Base-by-base conservation (phyloP, 2,113 vertebrate genomes). In the Parus major region DNA sequence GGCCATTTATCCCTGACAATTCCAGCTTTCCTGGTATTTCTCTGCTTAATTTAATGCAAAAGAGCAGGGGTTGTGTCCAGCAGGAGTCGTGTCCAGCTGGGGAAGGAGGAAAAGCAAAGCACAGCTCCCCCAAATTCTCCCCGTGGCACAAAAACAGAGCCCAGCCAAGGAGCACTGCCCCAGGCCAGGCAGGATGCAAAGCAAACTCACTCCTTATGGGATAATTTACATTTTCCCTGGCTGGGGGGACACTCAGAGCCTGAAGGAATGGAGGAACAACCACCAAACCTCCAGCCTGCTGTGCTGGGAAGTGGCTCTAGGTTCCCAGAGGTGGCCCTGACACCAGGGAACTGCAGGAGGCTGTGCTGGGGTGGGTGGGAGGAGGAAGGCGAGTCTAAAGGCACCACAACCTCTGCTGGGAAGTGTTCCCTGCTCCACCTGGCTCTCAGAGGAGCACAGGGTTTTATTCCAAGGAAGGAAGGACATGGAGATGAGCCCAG, bases 381-480 rank as follows among this genome's bases (percentile, higher is more conserved):
- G 82, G 1, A 88, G 80, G 49, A 15, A 85, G 53, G 35, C 20
- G 78, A 76, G 4, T n/a, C 80, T 25, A 1, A 15, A 56, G 22
- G 69, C 72, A 39, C 33, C 81, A 12, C 12, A 12, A 8, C 15
- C 81, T 57, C n/a, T 17, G 52, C 57, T 33, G n/a, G 4, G 41
- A 31, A 21, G 64, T 35, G 33, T 10, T 82, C 15, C 3, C 35
- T 12, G 68, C 76, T 25, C 59, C 53, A 1, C 4, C 71, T 17
- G 10, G 77, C 11, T 39, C 52, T 65, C 55, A 0, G 0, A 4
- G 9, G 12, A 9, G 28, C 59, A 13, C 57, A 0, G 9, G 42
- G 41, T 1, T 23, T 15, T 22, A 39, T 81, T 8, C 22, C 2
- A 7, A 52, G 49, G 52, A 22, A 60, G 50, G 46, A 15, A 13